Conservation (phyloP, 1,140 invertebrate genomes). For the Antheraea pernyi region DNA sequence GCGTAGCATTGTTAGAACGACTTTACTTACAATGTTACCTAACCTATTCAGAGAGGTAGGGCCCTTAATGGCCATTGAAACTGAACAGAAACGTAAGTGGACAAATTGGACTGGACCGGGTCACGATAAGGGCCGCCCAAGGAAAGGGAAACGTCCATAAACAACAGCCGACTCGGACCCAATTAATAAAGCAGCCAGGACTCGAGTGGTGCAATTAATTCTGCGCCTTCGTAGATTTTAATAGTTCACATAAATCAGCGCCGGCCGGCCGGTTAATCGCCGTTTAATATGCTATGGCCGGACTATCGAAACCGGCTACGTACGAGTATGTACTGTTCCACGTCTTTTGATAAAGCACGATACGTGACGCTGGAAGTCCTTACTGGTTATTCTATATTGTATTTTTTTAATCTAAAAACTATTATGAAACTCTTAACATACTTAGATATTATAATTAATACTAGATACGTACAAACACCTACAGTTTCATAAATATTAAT, state of each 20-base stretch:
- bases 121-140: constrained; percentile 61
- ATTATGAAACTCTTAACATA: no score
- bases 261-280: constrained; percentile 70
- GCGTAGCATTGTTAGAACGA: constrained; percentile 10
- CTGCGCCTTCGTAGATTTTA: constrained; percentile 75
- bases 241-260: constrained; percentile 76
- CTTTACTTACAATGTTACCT: constrained; percentile 15
- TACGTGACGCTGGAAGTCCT: no score
- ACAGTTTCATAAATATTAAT: no score
- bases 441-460: no score
- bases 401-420: no score
- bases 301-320: constrained; percentile 38
- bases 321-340: constrained; percentile 39
- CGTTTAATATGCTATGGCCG: constrained; percentile 71
- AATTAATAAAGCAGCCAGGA: constrained; percentile 73
- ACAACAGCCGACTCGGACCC: constrained; percentile 70
- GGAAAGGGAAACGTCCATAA: constrained; percentile 70
- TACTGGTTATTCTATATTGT: no score
- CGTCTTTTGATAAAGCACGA: neutral
- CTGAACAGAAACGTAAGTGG: constrained; percentile 69
- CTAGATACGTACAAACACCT: no score
- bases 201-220: constrained; percentile 76
- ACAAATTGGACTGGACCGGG: constrained; percentile 64
- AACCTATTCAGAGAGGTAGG: constrained; percentile 44
- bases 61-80: constrained; percentile 67